phyloP scores from a whole-genome alignment of 2,113 vertebrate genomes.

The Glareola pratincola region DNA sequence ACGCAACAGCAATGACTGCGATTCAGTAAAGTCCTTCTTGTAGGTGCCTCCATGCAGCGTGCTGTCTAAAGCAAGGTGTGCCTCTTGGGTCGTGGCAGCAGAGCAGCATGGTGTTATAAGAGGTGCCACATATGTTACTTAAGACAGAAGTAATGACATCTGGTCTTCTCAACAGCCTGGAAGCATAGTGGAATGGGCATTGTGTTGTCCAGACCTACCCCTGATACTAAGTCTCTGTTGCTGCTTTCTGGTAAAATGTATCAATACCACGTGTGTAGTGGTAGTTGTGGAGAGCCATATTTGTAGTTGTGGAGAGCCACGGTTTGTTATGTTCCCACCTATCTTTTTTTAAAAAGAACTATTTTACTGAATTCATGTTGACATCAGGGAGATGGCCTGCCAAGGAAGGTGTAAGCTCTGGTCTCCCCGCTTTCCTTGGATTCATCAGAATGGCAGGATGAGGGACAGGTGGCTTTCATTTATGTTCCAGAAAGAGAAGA shows the following conservation, averaged over 20 bases:
- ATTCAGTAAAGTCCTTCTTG: not conserved
- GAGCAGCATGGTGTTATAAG: not conserved
- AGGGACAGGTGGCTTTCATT: not conserved
- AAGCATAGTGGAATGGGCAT: not conserved
- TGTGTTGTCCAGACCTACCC: not conserved
- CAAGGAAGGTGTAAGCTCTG: not conserved
- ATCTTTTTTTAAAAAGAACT: not conserved
- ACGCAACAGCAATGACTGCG: not conserved
- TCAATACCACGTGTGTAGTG: not conserved
- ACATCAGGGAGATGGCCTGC: not conserved
- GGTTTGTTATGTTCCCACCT: not conserved
- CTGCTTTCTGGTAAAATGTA: not conserved
- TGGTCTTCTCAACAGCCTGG: not conserved
- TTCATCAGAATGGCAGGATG: not conserved
- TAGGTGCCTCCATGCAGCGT: not conserved
- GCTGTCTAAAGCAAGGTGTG: not conserved
- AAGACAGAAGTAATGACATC: not conserved
- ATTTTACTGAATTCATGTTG: not conserved
- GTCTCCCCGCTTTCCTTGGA: not conserved
- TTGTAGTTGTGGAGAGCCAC: not conserved
- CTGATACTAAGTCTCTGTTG: not conserved
- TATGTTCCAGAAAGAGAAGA: not conserved
- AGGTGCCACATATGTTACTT: not conserved
- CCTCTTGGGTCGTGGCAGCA: not conserved
- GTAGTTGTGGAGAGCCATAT: not conserved